A percentile compares a stretch with the other conserved stretches of the same genome.
Evolutionary conservation across 1,140 invertebrate genomes (phyloP).

Genomic region (Trichomalopsis sarcophagae): DNA sequence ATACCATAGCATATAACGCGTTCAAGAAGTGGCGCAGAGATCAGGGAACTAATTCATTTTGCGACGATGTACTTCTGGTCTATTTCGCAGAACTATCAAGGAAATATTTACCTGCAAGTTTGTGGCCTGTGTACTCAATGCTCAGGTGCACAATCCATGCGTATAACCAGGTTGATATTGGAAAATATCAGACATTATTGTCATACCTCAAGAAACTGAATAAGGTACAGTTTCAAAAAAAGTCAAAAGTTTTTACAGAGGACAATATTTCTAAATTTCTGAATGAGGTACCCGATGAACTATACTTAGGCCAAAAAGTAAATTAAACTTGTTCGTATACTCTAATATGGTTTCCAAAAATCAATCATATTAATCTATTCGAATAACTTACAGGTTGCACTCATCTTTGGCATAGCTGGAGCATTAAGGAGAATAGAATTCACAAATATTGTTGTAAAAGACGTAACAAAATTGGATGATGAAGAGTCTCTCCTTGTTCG

Average conservation of each 20-base stretch:
- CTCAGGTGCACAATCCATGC: background rate
- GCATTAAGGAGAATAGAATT: background rate
- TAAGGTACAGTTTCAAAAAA: background rate
- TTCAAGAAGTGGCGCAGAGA: constrained; percentile 2
- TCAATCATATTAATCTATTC: background rate
- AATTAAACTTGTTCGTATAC: background rate
- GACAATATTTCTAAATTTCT: background rate
- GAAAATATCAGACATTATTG: background rate
- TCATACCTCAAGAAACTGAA: background rate
- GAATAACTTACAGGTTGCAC: too few species aligned
- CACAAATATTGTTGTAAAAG: background rate
- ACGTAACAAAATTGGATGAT: background rate
- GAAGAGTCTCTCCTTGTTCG: background rate
- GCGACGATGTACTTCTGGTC: background rate
- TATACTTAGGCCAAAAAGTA: background rate
- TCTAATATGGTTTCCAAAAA: background rate
- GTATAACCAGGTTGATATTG: background rate
- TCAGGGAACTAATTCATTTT: background rate
- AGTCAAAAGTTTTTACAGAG: background rate
- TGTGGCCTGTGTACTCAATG: constrained; percentile 13
- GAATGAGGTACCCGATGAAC: background rate
- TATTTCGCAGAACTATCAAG: background rate
- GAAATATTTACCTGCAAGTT: background rate
- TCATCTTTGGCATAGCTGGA: background rate
- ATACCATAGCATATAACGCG: background rate